Evolutionary conservation across 2,888 invertebrate species (phyloP).

Genomic region (Eupithecia tripunctaria): DNA sequence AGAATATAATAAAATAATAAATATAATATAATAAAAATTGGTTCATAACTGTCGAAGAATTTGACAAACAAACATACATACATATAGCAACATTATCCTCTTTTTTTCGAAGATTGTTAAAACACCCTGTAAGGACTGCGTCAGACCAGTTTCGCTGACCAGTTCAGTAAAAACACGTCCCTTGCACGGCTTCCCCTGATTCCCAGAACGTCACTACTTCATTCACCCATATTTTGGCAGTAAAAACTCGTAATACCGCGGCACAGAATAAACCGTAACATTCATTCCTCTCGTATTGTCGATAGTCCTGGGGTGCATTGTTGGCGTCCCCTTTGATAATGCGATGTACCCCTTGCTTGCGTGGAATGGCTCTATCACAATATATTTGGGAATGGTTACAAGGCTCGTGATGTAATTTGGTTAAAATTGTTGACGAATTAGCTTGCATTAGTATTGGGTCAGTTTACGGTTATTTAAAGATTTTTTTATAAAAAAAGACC

Average conservation of each 20-base stretch:
- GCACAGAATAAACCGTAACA: background rate
- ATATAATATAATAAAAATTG: no score
- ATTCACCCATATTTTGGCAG: conserved; percentile 21
- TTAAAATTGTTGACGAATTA: conserved; percentile 3
- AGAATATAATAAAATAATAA: no score
- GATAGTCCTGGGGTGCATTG: background rate
- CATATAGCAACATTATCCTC: no score
- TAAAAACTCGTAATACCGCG: conserved; percentile 19
- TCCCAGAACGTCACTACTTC: conserved; percentile 14
- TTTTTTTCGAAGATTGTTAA: no score
- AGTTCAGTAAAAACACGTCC: conserved; percentile 14
- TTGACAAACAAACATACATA: no score
- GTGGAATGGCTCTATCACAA: background rate
- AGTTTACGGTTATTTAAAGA: background rate
- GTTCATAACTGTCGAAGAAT: no score
- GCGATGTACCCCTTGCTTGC: background rate
- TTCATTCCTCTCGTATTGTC: conserved; percentile 3
- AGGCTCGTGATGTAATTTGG: background rate
- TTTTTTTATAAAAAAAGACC: no score
- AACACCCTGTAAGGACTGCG: background rate
- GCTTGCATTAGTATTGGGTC: background rate
- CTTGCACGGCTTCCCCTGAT: conserved; percentile 16
- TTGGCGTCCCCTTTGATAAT: background rate
- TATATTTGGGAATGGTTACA: background rate
- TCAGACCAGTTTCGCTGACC: conserved; percentile 8